Conservation (phyloP, 2,797 vertebrate genomes). For the Danionella dracula region DNA sequence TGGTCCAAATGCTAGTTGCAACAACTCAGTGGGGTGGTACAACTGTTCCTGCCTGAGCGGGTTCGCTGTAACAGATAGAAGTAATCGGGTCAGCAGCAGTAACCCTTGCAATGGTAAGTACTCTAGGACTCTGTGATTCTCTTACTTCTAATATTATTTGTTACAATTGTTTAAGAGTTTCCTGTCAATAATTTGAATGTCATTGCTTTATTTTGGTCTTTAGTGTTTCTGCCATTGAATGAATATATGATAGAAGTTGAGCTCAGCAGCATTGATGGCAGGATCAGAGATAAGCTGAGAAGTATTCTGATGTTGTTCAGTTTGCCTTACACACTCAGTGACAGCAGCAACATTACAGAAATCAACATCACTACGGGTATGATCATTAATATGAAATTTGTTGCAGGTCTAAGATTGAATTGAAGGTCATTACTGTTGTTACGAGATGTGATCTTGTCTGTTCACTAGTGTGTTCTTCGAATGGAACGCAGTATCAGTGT, state of each 20-base stretch:
- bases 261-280: slow-evolving; percentile 24
- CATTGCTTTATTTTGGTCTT: background rate
- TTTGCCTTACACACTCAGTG: slow-evolving; percentile 30
- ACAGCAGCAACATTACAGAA: slow-evolving; percentile 17
- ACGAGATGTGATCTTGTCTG: background rate
- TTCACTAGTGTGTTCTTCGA: slow-evolving; percentile 21
- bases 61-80: background rate
- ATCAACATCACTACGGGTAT: slow-evolving; percentile 29
- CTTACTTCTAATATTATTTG: too few species aligned
- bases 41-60: background rate
- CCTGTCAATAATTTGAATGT: background rate
- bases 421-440: background rate
- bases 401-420: too few species aligned
- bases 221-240: slow-evolving; percentile 22
- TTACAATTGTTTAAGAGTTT: background rate
- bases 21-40: background rate
- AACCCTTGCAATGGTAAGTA: slow-evolving; percentile 11
- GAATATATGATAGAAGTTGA: slow-evolving; percentile 16
- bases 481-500: slow-evolving; percentile 3
- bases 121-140: too few species aligned
- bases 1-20: slow-evolving; percentile 2
- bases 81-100: background rate
- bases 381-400: background rate
- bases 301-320: slow-evolving; percentile 5
- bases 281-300: slow-evolving; percentile 21